Conservation (phyloP, 1,140 invertebrate genomes). For the Agrilus planipennis region DNA sequence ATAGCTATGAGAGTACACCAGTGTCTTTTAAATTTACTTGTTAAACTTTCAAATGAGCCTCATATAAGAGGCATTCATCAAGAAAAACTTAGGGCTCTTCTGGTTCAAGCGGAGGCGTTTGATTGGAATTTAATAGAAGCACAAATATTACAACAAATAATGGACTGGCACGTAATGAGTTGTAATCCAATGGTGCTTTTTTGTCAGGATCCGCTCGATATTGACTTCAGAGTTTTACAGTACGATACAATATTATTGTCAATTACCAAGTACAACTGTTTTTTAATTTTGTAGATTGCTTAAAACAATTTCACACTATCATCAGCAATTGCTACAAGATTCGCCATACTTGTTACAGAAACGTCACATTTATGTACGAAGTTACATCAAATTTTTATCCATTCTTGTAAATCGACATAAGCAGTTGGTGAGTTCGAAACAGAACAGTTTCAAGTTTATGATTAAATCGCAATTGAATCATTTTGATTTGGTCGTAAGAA, state of each 20-base stretch:
- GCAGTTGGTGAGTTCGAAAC: conserved; percentile 15
- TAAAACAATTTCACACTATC: conserved; percentile 23
- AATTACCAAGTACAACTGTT: conserved; percentile 1
- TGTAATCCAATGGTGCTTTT: conserved; percentile 62
- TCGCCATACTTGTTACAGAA: conserved; percentile 18
- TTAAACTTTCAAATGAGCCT: conserved; percentile 59
- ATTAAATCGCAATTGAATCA: conserved; percentile 22
- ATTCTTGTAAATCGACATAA: conserved; percentile 27
- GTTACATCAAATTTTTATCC: conserved; percentile 25
- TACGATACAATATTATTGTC: conserved; percentile 19
- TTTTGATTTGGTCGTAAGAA: conserved; percentile 21
- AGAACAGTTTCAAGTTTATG: conserved; percentile 18
- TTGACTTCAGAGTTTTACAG: conserved; percentile 37
- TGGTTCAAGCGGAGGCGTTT: conserved; percentile 52
- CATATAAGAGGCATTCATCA: conserved; percentile 44
- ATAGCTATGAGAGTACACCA: conserved; percentile 38
- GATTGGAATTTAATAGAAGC: conserved; percentile 59
- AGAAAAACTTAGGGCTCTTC: conserved; percentile 34
- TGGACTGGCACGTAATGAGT: conserved; percentile 68
- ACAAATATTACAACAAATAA: conserved; percentile 50
- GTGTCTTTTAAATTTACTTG: conserved; percentile 49
- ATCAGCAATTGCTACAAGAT: conserved; percentile 12
- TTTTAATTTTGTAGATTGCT: conserved; percentile 25
- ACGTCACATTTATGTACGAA: conserved; percentile 28
- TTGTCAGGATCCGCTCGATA: conserved; percentile 32